These are phyloP conservation scores for Andrena flavipes DNA, from an alignment of 2,888 invertebrate species.

Conservation along the genomic window DNA sequence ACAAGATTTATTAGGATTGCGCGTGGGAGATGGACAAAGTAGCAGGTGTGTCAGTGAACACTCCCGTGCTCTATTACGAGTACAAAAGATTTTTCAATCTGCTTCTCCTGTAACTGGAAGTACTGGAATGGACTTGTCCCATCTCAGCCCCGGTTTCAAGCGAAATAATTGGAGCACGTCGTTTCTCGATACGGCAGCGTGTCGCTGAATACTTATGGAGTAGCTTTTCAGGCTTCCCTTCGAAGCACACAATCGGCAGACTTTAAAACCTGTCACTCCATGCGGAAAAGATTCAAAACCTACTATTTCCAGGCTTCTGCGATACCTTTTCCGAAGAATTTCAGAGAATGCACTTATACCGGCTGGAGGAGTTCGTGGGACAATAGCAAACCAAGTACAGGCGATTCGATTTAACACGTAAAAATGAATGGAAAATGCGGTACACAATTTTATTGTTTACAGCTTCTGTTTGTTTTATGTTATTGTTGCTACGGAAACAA, in stretches of 20 bases:
- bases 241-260: background rate
- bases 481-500: no score
- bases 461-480: no score
- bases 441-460: no score
- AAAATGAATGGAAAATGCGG: no score
- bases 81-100: background rate
- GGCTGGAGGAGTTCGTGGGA: background rate
- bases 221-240: background rate
- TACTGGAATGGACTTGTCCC: background rate
- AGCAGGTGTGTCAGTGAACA: background rate
- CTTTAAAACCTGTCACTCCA: background rate
- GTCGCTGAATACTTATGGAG: constrained; percentile 1
- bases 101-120: background rate
- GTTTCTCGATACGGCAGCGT: background rate
- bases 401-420: no score
- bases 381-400: background rate
- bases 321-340: background rate
- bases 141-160: constrained; percentile 5
- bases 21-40: background rate
- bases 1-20: background rate
- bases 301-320: background rate
- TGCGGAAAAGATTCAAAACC: background rate
- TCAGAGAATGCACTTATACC: no score
- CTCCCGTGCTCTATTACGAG: no score
- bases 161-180: constrained; percentile 8